Conservation (phyloP, 2,888 invertebrate species). For the Drosophila testacea region DNA sequence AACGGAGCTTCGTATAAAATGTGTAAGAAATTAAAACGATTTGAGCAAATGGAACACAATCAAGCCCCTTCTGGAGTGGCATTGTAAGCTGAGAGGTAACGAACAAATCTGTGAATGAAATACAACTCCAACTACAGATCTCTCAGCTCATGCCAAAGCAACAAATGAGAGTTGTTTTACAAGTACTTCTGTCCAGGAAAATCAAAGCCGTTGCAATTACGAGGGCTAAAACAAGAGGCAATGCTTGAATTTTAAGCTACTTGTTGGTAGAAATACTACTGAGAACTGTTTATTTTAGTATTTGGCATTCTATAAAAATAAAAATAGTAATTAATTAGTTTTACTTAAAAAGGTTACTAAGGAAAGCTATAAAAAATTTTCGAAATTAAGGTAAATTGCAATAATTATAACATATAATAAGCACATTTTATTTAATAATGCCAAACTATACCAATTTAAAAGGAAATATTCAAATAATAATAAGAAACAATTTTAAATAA, state of each 20-base stretch:
- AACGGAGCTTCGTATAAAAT: slow-evolving; percentile 61
- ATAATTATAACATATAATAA: no score
- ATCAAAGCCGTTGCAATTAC: neutral
- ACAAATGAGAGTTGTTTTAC: slow-evolving; percentile 19
- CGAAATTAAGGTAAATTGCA: no score
- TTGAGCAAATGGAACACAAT: slow-evolving; percentile 37
- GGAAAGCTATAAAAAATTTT: no score
- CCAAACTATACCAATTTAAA: no score
- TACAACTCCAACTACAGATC: slow-evolving; percentile 36
- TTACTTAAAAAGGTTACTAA: no score
- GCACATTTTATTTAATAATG: no score
- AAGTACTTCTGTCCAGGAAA: slow-evolving; percentile 1
- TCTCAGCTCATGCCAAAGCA: slow-evolving; percentile 4
- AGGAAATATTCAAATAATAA: no score
- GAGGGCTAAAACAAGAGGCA: neutral
- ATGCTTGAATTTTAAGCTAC: neutral
- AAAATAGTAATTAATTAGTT: no score
- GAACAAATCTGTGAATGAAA: slow-evolving; percentile 49
- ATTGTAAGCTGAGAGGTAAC: slow-evolving; percentile 17
- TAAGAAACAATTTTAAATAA: no score
- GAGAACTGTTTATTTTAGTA: neutral
- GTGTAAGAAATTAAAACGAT: slow-evolving; percentile 75
- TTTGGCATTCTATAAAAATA: neutral
- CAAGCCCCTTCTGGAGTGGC: slow-evolving; percentile 12
- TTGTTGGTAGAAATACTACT: slow-evolving; percentile 1